phyloP scores from a whole-genome alignment of 2,113 vertebrate species.

The Forbesichthys agassizii region DNA sequence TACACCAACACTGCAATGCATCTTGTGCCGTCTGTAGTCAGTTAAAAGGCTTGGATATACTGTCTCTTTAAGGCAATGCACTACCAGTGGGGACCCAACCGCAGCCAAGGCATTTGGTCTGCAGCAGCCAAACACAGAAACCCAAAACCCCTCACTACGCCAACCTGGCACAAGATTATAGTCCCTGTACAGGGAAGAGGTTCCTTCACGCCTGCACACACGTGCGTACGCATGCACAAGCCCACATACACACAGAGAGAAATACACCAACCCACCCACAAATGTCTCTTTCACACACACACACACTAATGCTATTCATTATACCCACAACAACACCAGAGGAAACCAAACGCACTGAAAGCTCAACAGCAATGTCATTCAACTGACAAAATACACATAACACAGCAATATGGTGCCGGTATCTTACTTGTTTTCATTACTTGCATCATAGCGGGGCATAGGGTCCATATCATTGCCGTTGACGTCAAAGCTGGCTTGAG shows the following conservation, averaged over 20 bases:
- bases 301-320: slow-evolving; percentile 41
- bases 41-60: slow-evolving; percentile 27
- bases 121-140: neutral
- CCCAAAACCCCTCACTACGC: slow-evolving; percentile 29
- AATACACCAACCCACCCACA: slow-evolving; percentile 30
- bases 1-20: too few relatives aligned
- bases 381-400: slow-evolving; percentile 38
- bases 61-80: slow-evolving; percentile 65
- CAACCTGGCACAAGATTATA: slow-evolving; percentile 59
- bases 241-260: slow-evolving; percentile 12
- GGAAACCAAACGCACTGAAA: slow-evolving; percentile 26
- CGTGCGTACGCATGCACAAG: neutral
- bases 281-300: slow-evolving; percentile 45
- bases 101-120: slow-evolving; percentile 60
- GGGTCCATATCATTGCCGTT: slow-evolving; percentile 98
- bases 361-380: neutral
- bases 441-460: slow-evolving; percentile 97
- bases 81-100: slow-evolving; percentile 57
- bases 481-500: slow-evolving; percentile 95
- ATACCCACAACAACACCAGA: slow-evolving; percentile 45
- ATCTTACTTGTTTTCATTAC: slow-evolving; percentile 99
- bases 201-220: slow-evolving; percentile 1
- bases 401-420: slow-evolving; percentile 12
- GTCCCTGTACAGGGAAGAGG: slow-evolving; percentile 29
- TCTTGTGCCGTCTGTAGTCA: neutral